A percentile compares a stretch with the other conserved stretches of the same genome.
Evolutionary conservation across 1,140 invertebrate species (phyloP).

Genomic region (Semibalanus balanoides): DNA sequence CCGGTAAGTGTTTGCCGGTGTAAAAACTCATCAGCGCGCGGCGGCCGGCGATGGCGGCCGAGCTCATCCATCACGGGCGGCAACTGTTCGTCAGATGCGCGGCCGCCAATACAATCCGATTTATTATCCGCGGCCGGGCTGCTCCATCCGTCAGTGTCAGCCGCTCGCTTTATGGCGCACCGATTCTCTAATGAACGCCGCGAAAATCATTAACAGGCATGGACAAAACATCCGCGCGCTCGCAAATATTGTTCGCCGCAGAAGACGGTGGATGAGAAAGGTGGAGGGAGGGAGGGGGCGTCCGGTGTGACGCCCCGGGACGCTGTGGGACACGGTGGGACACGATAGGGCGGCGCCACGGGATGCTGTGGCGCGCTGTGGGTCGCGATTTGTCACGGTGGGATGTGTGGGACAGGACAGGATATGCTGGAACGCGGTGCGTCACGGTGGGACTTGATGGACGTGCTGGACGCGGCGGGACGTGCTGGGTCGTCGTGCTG

Average conservation of each 20-base stretch:
- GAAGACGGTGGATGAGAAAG: no score
- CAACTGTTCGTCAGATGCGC: neutral
- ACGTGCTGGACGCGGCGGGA: no score
- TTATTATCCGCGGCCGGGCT: neutral
- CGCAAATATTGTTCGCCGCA: neutral
- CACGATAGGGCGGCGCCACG: no score
- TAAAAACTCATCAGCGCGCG: conserved; percentile 10
- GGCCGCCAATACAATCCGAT: neutral
- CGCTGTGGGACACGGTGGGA: no score
- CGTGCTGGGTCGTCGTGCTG: no score
- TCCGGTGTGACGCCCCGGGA: no score
- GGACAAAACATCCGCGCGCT: neutral
- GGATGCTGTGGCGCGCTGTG: no score
- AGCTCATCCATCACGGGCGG: neutral
- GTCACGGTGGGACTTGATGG: no score
- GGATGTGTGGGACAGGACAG: no score
- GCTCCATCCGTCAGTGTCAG: neutral
- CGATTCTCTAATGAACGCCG: neutral
- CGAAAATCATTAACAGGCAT: neutral
- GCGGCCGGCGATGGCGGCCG: neutral
- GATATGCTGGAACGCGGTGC: no score
- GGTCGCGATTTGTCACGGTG: no score
- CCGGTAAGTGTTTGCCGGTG: conserved; percentile 13
- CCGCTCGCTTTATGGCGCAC: neutral
- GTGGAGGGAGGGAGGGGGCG: no score